These are phyloP conservation scores for Enteromius paludinosus DNA, from an alignment of 2,797 vertebrate species.

Conservation along the genomic window DNA sequence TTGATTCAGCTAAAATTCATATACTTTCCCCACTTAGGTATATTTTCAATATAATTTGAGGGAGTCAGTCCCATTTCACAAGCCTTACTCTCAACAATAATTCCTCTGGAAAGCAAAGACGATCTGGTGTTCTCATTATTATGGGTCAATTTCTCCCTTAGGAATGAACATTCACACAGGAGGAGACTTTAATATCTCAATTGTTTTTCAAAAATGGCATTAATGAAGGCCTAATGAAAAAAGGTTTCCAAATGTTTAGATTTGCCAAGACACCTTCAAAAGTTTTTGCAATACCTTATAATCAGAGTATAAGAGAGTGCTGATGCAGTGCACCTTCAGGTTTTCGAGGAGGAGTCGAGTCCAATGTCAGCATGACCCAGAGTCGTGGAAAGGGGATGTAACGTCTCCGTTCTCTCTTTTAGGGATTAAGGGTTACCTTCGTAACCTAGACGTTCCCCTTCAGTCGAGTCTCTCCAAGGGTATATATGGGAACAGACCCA, in stretches of 20 bases:
- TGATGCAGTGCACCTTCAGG: no score
- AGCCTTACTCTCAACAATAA: neutral
- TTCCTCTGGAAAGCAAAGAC: neutral
- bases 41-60: slow-evolving; percentile 52
- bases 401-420: no score
- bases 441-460: no score
- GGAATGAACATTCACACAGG: neutral
- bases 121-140: neutral
- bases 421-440: no score
- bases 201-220: neutral
- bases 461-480: no score
- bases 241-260: neutral
- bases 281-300: neutral
- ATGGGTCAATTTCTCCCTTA: neutral
- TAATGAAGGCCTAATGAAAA: neutral
- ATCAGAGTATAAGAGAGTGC: no score
- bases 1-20: slow-evolving; percentile 50
- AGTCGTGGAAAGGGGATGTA: no score
- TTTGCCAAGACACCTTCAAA: neutral
- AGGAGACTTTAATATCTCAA: neutral
- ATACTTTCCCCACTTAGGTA: slow-evolving; percentile 13
- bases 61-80: slow-evolving; percentile 10
- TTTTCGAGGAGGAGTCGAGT: no score
- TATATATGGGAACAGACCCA: no score
- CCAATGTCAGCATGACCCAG: no score